phyloP scores from a whole-genome alignment of 2,888 invertebrate genomes.

The Drosophila percnosoma region DNA sequence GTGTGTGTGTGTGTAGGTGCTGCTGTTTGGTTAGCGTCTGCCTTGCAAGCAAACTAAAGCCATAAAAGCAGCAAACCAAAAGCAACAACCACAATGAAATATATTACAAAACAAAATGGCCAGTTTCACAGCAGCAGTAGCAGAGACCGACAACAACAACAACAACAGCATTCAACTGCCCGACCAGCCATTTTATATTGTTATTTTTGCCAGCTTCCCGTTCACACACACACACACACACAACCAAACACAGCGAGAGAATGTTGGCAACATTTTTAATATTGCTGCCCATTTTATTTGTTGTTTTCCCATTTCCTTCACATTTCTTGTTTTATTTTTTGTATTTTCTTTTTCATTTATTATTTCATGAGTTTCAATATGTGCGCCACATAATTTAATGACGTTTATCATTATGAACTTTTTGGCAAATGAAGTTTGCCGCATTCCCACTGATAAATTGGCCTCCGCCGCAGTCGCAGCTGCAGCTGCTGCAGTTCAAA shows the following conservation, averaged over 20 bases:
- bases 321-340: not conserved
- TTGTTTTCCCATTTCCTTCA: slow-evolving; percentile 30
- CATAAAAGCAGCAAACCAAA: slow-evolving; percentile 62
- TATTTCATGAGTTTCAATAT: slow-evolving; percentile 60
- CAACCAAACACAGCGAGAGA: not conserved
- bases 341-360: slow-evolving; percentile 29
- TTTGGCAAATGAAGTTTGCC: slow-evolving; percentile 41
- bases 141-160: slow-evolving; percentile 4
- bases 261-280: slow-evolving; percentile 66
- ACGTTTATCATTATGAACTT: slow-evolving; percentile 40
- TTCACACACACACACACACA: slow-evolving; percentile 5
- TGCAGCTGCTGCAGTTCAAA: slow-evolving; percentile 47
- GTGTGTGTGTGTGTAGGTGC: slow-evolving; percentile 41
- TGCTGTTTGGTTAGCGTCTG: slow-evolving; percentile 61
- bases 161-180: slow-evolving; percentile 9
- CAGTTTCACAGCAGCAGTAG: slow-evolving; percentile 46
- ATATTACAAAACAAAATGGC: slow-evolving; percentile 68
- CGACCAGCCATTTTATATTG: slow-evolving; percentile 74
- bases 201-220: slow-evolving; percentile 66
- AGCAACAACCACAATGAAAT: slow-evolving; percentile 48
- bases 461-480: not conserved
- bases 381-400: slow-evolving; percentile 67
- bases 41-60: slow-evolving; percentile 73
- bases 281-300: slow-evolving; percentile 51
- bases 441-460: slow-evolving; percentile 39